A percentile compares a stretch with the other conserved stretches of the same genome.
phyloP scores from a whole-genome alignment of 2,113 vertebrate species.

The Mesocricetus auratus region DNA sequence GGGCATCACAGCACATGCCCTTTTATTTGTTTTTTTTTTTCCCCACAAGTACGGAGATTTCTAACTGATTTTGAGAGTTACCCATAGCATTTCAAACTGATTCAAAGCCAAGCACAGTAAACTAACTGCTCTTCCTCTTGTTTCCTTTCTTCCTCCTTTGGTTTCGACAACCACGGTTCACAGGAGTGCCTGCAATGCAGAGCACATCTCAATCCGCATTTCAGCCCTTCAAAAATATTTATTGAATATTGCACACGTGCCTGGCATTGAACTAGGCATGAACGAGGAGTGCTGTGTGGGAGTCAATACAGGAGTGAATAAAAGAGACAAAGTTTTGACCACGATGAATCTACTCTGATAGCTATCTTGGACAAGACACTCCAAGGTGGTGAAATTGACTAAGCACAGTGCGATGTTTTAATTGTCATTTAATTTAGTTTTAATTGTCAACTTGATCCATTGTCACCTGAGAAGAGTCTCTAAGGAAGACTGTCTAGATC shows the following conservation, averaged over 20 bases:
- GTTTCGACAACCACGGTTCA: not conserved
- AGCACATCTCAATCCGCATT: not conserved
- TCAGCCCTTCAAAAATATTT: not conserved
- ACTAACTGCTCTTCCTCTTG: not conserved
- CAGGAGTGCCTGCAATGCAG: not conserved
- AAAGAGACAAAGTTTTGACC: not conserved
- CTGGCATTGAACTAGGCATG: not conserved
- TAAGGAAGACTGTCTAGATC: no score
- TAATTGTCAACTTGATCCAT: not conserved
- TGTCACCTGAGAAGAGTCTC: not conserved
- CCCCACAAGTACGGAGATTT: not conserved
- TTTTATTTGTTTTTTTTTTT: not conserved
- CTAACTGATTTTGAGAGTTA: slow-evolving; percentile 17
- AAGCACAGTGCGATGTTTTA: not conserved
- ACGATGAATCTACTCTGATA: not conserved
- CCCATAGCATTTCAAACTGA: not conserved
- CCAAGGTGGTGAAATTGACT: not conserved
- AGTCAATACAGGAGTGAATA: not conserved
- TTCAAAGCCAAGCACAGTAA: not conserved
- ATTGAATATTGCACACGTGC: not conserved
- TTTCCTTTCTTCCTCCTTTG: not conserved
- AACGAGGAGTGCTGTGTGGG: not conserved
- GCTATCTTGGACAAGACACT: not conserved
- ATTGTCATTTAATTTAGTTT: no score
- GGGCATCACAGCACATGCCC: accelerated